Evolutionary conservation across 2,888 invertebrate species (phyloP), one percentile per base, ranked within the genome.

Genomic region (Drosophila macrospina): DNA sequence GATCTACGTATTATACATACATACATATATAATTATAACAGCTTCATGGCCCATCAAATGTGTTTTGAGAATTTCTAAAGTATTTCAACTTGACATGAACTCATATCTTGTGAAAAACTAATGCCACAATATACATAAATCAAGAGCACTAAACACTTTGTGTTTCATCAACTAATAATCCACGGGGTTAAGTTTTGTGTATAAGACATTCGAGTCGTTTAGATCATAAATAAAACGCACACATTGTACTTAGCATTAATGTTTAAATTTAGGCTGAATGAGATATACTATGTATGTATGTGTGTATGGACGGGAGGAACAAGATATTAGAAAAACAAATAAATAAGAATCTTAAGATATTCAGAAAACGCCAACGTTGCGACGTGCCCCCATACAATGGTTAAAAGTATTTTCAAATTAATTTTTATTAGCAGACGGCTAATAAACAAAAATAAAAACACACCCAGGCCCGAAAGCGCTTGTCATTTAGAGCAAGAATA

Each of bases 361-460:
- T 59, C 56, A 44, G n/a, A 34, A 51, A 65, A 61, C 62, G 61
- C 44, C 60, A 78, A 73, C 44, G 32, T 42, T 51, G 44, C 39
- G 56, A 62, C 57, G 55, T 45, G 71, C 77, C 77, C 72, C 66
- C 66, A 66, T 71, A 42, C 47, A 41, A 69, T 30, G 70, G 77
- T 59, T 62, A 71, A 88, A 86, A 84, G 85, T 88, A 88, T 83
- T 88, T 83, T 83, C 81, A 80, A 83, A 88, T 83, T 83, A 86
- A 86, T 88, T 88, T 88, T 86, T 83, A 88, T 88, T 87, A 88
- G 74, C 74, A 60, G 74, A 60, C 67, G 71, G 85, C 79, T 88
- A 86, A 83, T 88, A 88, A 86, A 77, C 71, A 84, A 74, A 74
- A 71, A 71, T 62, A 73, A 79, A 55, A 37, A 34, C 13, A 44